Percentiles rank a stretch among this genome's conserved stretches.
Conservation (phyloP, 2,888 invertebrate genomes). For the Torymus aiolomorphi region DNA sequence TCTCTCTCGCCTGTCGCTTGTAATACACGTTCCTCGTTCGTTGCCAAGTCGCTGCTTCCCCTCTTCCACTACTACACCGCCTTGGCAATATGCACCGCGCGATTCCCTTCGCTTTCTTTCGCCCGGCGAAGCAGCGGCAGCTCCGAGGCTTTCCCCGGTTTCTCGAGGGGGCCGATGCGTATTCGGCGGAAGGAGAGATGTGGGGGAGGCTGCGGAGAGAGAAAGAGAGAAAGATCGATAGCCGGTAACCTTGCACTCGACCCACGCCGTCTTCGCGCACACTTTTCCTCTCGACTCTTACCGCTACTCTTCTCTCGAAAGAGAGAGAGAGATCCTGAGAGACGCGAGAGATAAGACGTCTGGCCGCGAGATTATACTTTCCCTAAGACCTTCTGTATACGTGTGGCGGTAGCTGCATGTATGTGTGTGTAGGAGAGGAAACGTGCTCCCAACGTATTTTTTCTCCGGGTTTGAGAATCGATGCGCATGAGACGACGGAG, state of each 20-base stretch:
- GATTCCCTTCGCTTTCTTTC: not conserved
- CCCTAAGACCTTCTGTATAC: no score
- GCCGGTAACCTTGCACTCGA: conserved; percentile 51
- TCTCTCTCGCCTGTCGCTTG: conserved; percentile 10
- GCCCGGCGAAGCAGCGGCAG: not conserved
- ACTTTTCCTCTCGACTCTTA: not conserved
- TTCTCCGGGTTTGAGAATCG: conserved; percentile 32
- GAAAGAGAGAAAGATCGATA: conserved; percentile 44
- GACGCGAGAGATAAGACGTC: not conserved
- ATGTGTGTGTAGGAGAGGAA: no score
- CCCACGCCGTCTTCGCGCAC: conserved; percentile 16
- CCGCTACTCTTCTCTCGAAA: not conserved
- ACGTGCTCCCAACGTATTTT: not conserved
- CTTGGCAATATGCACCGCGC: no score
- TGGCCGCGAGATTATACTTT: not conserved
- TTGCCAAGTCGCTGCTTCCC: not conserved
- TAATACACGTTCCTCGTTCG: not conserved
- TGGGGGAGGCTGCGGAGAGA: not conserved
- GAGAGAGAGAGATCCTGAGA: conserved; percentile 1
- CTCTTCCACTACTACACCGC: no score
- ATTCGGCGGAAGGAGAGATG: conserved; percentile 8
- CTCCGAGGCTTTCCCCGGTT: not conserved
- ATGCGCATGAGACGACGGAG: not conserved
- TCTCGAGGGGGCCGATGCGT: not conserved
- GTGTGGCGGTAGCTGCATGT: no score